phyloP scores from a whole-genome alignment of 1,140 invertebrate genomes.

The Dryas iulia region DNA sequence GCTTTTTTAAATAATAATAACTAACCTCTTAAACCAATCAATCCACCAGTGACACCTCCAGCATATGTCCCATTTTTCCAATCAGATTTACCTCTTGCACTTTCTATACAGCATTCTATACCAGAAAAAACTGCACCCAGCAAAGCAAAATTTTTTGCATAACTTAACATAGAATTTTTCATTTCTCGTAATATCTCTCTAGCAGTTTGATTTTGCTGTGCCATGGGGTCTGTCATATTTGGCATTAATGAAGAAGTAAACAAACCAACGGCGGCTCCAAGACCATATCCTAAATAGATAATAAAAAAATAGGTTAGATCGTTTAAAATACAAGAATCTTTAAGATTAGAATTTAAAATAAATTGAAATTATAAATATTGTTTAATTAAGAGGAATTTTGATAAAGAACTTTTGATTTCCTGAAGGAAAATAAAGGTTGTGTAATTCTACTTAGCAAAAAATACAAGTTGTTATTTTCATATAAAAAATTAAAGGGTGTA shows the following conservation, averaged over 20 bases:
- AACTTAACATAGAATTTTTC: conserved; percentile 93
- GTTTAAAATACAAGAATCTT: too few species aligned
- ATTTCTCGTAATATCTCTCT: conserved; percentile 94
- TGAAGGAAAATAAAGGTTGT: too few species aligned
- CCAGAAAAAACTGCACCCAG: conserved; percentile 96
- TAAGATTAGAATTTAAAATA: too few species aligned
- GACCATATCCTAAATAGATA: conserved; percentile 92
- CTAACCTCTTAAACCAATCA: conserved; percentile 95
- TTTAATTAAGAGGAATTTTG: too few species aligned
- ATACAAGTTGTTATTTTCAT: too few species aligned
- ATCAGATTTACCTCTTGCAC: conserved; percentile 94
- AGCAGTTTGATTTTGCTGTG: conserved; percentile 91
- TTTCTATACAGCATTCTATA: conserved; percentile 96
- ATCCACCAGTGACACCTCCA: conserved; percentile 94
- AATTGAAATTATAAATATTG: too few species aligned
- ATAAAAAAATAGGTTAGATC: too few species aligned
- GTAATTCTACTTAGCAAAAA: too few species aligned
- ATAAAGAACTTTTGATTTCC: too few species aligned
- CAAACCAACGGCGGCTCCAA: conserved; percentile 95
- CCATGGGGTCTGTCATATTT: conserved; percentile 84
- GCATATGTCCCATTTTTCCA: conserved; percentile 98
- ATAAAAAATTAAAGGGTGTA: too few species aligned
- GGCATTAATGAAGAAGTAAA: conserved; percentile 98
- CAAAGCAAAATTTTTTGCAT: conserved; percentile 98
- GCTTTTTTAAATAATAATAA: conserved; percentile 47